These are phyloP conservation scores for Nothocercus nigrocapillus DNA, from an alignment of 2,113 vertebrate species.

Conservation along the genomic window DNA sequence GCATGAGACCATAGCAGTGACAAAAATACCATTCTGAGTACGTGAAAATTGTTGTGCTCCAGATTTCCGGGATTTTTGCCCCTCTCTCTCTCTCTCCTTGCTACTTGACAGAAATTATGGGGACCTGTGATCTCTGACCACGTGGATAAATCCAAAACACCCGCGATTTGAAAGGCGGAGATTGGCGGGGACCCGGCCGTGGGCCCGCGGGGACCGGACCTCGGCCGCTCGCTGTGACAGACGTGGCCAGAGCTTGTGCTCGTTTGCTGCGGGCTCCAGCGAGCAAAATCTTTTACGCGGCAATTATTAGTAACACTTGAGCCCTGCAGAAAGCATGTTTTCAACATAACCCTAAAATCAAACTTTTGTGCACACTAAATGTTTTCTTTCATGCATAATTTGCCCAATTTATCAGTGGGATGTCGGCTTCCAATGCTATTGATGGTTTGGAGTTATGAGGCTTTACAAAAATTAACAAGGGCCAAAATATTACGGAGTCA, in stretches of 20 bases:
- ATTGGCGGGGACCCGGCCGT: not conserved
- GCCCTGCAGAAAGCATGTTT: not conserved
- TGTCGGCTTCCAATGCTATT: not conserved
- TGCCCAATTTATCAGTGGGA: not conserved
- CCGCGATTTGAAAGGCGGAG: not conserved
- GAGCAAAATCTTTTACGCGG: not conserved
- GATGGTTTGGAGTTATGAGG: not conserved
- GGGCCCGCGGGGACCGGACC: not conserved
- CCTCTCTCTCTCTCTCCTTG: not conserved
- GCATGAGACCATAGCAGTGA: not conserved
- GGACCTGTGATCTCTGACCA: not conserved
- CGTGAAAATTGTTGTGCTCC: not conserved
- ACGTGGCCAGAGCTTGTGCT: not conserved
- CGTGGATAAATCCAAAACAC: not conserved
- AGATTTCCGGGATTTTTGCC: not conserved
- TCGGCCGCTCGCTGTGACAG: not conserved
- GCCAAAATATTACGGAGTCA: not conserved
- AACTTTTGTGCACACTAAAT: not conserved
- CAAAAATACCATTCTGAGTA: not conserved
- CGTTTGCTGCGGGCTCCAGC: not conserved
- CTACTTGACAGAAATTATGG: not conserved
- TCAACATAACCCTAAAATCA: not conserved
- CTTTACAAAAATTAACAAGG: not conserved
- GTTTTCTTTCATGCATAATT: not conserved
- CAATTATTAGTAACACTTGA: not conserved